Base-by-base conservation (phyloP, 2,797 vertebrate genomes). In the Coreius guichenoti region DNA sequence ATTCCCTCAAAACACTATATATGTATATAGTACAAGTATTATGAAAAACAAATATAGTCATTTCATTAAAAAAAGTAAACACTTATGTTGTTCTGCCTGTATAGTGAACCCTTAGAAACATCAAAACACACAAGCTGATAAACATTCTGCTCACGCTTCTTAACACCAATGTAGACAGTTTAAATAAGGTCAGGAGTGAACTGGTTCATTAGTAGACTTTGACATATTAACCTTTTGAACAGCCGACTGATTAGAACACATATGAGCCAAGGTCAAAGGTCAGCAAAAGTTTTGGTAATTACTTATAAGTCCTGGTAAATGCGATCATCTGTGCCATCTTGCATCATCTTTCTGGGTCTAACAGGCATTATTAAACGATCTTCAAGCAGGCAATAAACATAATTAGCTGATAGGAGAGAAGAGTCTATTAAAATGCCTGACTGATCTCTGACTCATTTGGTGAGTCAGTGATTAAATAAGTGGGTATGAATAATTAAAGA, bases 401-500 rank as follows among this genome's bases (percentile, higher is more conserved):
- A 82, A 82, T 75, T 82, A 77, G 72, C 68, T 85, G 54, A 85
- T 63, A 69, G 36, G 8, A 67, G 8, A 67, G 26, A 76, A 67
- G 56, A 68, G 56, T 81, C 63, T 86, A 83, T 86, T 80, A 74
- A 81, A 83, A 81, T 76, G 58, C 29, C 79, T 67, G 36, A 58
- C 33, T 43, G 85, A 86, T 61, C 80, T 69, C 79, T 68, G 58
- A 76, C 61, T 76, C 61, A 56, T 75, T 81, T 76, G 61, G 63
- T 69, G 47, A 76, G 80, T 82, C 79, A 68, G 73, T 70, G 63
- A 82, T 58, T 86, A 45, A 43, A 82, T 70, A 82, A 81, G 80
- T 82, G 84, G 33, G 70, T 68, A 80, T 85, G 77, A 85, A 85
- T 85, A 65, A 85, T 85, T 80, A 85, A 85, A 80, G 54, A 80